These are phyloP conservation scores for Galeopterus variegatus DNA, from an alignment of 2,113 vertebrate genomes.

Conservation along the genomic window DNA sequence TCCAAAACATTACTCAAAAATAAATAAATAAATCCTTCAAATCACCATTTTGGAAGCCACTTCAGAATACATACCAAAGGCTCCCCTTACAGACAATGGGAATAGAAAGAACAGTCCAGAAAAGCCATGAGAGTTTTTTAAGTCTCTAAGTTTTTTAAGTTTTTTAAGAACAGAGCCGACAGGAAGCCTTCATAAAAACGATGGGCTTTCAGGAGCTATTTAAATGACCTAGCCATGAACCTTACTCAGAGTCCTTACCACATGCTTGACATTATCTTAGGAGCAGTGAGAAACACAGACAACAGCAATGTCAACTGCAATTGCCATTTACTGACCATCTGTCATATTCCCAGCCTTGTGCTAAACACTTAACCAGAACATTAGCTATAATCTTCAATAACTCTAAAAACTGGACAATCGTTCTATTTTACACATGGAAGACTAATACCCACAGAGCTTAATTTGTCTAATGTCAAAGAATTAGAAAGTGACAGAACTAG, in stretches of 20 bases:
- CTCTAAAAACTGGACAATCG: neutral
- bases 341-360: neutral
- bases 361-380: neutral
- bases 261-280: neutral
- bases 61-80: slow-evolving; percentile 71
- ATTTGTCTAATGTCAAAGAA: neutral
- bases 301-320: neutral
- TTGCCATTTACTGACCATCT: slow-evolving; percentile 37
- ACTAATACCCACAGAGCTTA: neutral
- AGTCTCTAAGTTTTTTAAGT: slow-evolving; percentile 37
- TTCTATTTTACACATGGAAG: neutral
- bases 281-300: neutral
- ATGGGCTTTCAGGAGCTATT: slow-evolving; percentile 50
- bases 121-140: slow-evolving; percentile 11
- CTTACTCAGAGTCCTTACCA: neutral
- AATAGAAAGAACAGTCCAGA: slow-evolving; percentile 50
- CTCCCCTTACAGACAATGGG: slow-evolving; percentile 63
- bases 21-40: slow-evolving; percentile 73
- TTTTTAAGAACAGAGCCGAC: slow-evolving; percentile 49
- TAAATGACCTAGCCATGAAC: slow-evolving; percentile 53
- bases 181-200: slow-evolving; percentile 61
- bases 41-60: slow-evolving; percentile 70
- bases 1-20: slow-evolving; percentile 81
- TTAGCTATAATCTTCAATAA: slow-evolving; percentile 16
- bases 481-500: neutral